Base-by-base conservation (phyloP, 2,888 invertebrate species). In the Alcis repandata region DNA sequence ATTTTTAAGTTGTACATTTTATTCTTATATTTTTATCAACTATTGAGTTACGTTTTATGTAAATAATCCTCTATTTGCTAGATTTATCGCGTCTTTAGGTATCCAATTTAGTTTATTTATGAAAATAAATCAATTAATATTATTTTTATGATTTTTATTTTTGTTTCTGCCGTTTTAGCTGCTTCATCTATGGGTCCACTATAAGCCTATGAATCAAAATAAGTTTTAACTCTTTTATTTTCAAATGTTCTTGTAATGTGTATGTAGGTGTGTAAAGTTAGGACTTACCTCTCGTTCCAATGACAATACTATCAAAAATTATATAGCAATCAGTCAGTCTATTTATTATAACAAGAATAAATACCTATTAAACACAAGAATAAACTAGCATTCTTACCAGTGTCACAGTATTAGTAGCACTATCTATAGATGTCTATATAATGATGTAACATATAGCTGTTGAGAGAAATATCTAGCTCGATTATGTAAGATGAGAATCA, bases 81-180 rank as follows among this genome's bases (percentile, higher is more conserved):
- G 85, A 82, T 80, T 76, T 85, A 80, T 88, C 86, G 82, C 85
- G 82, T 88, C 70, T 69, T 88, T 90, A 90, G 88, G 87, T 88
- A 89, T 85, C 83, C 86, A 84, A 83, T 89, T 90, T 90, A 91
- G 89, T 87, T 90, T 92, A 92, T 91, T 92, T 92, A 92, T 91
- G 84, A 88, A 88, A 90, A 90, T 90, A 90, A 92, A 91, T 89
- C 85, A 84, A 87, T 86, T 86, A 84, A 81, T 80, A 87, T 87
- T 86, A 84, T 81, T 82, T 27, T 83, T 77, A 56, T 63, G 74
- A 78, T 84, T 85, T 84, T 85, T 81, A 82, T 80, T 11, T 77
- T 80, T 76, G 76, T 69, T 78, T 81, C 72, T 64, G 71, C 71
- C 75, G 20, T 77, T 67, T 71, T 65, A 76, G 32, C 51, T 71